Percentiles rank a stretch among this genome's conserved stretches.
Conservation (phyloP, 2,797 vertebrate genomes). For the Gouania willdenowi region DNA sequence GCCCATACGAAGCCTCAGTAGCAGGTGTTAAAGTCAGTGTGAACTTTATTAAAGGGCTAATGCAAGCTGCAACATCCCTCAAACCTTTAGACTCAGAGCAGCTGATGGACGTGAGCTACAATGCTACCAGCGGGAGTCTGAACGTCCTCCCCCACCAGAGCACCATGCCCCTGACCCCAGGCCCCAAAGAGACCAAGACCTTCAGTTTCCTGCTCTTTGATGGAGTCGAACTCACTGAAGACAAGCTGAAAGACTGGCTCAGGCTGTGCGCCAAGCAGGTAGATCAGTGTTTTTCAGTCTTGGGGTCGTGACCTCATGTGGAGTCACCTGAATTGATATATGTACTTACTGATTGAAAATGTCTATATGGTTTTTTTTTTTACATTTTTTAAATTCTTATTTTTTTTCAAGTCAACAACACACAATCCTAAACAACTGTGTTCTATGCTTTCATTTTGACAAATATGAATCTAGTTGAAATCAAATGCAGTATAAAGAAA, state of each 20-base stretch:
- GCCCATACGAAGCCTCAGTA: constrained; percentile 16
- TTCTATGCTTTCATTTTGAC: too few species aligned
- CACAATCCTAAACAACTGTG: too few species aligned
- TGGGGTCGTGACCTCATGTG: too few species aligned
- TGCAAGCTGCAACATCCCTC: constrained; percentile 23
- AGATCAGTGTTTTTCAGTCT: too few species aligned
- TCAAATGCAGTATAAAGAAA: too few species aligned
- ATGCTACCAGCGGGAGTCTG: constrained; percentile 79
- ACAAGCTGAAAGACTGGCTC: constrained; percentile 89
- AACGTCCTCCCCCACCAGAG: constrained; percentile 72
- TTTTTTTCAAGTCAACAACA: too few species aligned
- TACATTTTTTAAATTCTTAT: too few species aligned
- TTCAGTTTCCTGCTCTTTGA: constrained; percentile 84
- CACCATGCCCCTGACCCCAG: constrained; percentile 51
- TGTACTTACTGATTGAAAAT: too few species aligned
- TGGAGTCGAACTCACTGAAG: constrained; percentile 86
- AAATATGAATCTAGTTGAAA: too few species aligned
- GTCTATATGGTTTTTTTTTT: too few species aligned
- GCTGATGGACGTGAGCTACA: constrained; percentile 85
- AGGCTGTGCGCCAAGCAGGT: constrained; percentile 91
- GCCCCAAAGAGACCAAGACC: constrained; percentile 28
- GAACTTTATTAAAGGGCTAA: constrained; percentile 10
- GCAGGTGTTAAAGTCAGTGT: constrained; percentile 34
- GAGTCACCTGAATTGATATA: too few species aligned
- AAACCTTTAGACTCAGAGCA: constrained; percentile 81